Evolutionary conservation across 2,113 vertebrate genomes (phyloP).

Genomic region (Axis porcinus): DNA sequence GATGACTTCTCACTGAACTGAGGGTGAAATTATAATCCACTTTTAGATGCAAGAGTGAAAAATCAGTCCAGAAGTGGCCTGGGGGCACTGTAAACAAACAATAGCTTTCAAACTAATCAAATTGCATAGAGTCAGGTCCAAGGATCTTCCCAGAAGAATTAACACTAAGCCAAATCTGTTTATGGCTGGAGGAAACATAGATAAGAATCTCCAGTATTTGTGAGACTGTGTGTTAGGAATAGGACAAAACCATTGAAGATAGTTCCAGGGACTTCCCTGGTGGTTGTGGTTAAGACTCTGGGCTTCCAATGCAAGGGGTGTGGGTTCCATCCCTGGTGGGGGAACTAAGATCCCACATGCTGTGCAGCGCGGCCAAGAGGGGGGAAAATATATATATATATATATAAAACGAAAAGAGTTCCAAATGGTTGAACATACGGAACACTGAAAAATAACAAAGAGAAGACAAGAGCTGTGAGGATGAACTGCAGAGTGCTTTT

Average conservation of each 20-base stretch:
- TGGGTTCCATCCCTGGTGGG: not conserved
- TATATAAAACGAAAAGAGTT: not conserved
- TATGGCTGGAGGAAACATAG: not conserved
- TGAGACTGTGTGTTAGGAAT: accelerated
- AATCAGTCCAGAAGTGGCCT: not conserved
- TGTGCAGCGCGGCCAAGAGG: accelerated
- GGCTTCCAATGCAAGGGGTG: not conserved
- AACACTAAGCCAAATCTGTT: not conserved
- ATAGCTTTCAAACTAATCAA: not conserved
- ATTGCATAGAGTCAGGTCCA: not conserved
- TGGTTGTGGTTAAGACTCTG: not conserved
- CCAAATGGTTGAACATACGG: not conserved
- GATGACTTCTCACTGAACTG: not conserved
- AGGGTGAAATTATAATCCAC: not conserved
- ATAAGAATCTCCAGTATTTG: not conserved
- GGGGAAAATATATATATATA: not conserved
- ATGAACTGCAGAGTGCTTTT: accelerated
- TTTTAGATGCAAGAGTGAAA: not conserved
- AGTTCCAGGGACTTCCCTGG: not conserved
- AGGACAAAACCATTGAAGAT: not conserved
- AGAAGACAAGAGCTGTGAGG: not conserved
- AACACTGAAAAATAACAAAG: not conserved
- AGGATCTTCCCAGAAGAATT: not conserved
- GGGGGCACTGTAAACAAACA: no score
- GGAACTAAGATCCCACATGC: not conserved